Percentiles rank a stretch among this genome's conserved stretches.
These are phyloP conservation scores for Cotesia congregata DNA, from an alignment of 2,888 invertebrate species.

Conservation along the genomic window DNA sequence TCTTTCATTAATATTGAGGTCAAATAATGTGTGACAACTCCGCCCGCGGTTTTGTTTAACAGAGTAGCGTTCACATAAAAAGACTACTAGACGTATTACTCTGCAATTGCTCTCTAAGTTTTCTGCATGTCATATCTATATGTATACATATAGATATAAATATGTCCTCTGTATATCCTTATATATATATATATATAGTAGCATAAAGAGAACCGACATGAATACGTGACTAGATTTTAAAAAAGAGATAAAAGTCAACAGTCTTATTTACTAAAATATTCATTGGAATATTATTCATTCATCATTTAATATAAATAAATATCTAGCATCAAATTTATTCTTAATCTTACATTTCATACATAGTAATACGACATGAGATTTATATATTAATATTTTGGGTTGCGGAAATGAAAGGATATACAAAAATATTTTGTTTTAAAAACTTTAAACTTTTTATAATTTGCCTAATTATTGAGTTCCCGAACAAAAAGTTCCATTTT, in stretches of 20 bases:
- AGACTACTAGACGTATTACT: not conserved
- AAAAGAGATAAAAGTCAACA: constrained; percentile 17
- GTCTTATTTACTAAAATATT: constrained; percentile 10
- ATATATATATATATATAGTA: not conserved
- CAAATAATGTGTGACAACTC: not conserved
- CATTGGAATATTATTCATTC: constrained; percentile 12
- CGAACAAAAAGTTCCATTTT: too few species aligned
- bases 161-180: not conserved
- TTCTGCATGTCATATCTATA: not conserved
- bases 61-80: not conserved
- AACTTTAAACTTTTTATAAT: too few species aligned
- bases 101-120: not conserved
- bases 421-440: too few species aligned
- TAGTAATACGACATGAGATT: not conserved
- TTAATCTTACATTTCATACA: not conserved
- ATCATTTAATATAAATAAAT: not conserved
- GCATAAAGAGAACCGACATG: constrained; percentile 3
- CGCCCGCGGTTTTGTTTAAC: not conserved
- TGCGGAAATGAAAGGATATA: too few species aligned
- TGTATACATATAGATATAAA: not conserved
- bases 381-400: not conserved
- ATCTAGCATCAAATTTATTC: not conserved
- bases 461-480: too few species aligned
- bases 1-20: constrained; percentile 1
- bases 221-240: constrained; percentile 14